Evolutionary conservation across 2,113 vertebrate genomes (phyloP).

Genomic region (Leptobrachium leishanense): DNA sequence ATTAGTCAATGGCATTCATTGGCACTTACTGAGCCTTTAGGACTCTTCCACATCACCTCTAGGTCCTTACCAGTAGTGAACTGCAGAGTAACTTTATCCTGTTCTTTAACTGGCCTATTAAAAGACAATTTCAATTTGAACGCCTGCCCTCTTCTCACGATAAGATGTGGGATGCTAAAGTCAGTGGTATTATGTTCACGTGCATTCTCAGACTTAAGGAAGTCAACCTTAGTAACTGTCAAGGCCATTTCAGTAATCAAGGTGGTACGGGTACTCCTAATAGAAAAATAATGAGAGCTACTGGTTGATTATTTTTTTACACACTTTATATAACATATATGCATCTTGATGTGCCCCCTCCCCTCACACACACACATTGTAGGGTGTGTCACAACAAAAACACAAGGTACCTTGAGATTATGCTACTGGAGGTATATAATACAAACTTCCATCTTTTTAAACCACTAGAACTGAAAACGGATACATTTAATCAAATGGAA

Average conservation of each 20-base stretch:
- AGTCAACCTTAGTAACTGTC: constrained; percentile 48
- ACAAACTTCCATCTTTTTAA: too few relatives aligned
- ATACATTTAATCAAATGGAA: too few relatives aligned
- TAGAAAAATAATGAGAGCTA: background rate
- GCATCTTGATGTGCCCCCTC: too few relatives aligned
- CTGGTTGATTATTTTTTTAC: too few relatives aligned
- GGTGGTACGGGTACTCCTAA: background rate
- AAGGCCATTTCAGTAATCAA: constrained; percentile 33
- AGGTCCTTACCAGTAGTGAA: constrained; percentile 49
- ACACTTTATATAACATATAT: too few relatives aligned
- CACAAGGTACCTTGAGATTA: too few relatives aligned
- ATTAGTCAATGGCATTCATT: background rate
- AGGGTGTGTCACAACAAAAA: too few relatives aligned
- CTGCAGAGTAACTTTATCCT: constrained; percentile 30
- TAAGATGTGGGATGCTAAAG: constrained; percentile 48
- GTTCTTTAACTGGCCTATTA: constrained; percentile 18
- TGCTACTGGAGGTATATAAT: too few relatives aligned
- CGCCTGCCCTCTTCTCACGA: constrained; percentile 56
- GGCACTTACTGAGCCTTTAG: background rate
- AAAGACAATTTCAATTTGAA: constrained; percentile 53
- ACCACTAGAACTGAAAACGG: too few relatives aligned
- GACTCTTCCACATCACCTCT: background rate
- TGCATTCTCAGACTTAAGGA: constrained; percentile 52
- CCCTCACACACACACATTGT: too few relatives aligned
- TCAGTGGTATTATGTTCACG: constrained; percentile 48